Conservation (phyloP, 2,113 vertebrate species). For the Xerus inauris region DNA sequence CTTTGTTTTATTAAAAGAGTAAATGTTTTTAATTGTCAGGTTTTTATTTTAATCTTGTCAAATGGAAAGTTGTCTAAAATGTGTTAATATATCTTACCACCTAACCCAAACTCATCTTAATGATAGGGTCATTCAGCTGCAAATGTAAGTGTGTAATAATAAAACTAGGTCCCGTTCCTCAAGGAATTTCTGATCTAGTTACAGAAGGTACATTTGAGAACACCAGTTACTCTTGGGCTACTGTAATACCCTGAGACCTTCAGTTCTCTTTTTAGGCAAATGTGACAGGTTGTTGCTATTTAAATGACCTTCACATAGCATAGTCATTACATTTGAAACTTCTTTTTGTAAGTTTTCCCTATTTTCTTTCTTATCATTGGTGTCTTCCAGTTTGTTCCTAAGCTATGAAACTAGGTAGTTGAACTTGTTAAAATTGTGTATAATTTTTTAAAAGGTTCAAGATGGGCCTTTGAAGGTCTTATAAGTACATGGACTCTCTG, state of each 20-base stretch:
- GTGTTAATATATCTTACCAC: neutral
- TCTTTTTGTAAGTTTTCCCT: constrained; percentile 16
- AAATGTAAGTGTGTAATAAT: constrained; percentile 35
- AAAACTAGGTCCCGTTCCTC: constrained; percentile 49
- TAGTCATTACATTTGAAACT: neutral
- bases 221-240: neutral
- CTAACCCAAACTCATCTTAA: constrained; percentile 19
- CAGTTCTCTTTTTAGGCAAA: neutral
- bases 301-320: neutral
- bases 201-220: constrained; percentile 18
- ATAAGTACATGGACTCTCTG: neutral
- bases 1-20: neutral
- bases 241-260: neutral
- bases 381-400: constrained; percentile 14
- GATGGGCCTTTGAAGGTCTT: neutral
- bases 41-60: constrained; percentile 51
- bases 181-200: constrained; percentile 59
- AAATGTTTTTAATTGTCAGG: neutral
- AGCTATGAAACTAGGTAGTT: neutral
- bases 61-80: constrained; percentile 36
- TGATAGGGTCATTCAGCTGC: constrained; percentile 10
- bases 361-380: constrained; percentile 36
- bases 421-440: constrained; percentile 34
- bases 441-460: constrained; percentile 21
- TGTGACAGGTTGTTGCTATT: constrained; percentile 9